phyloP scores from a whole-genome alignment of 2,113 vertebrate species.

The Chaetura pelagica region DNA sequence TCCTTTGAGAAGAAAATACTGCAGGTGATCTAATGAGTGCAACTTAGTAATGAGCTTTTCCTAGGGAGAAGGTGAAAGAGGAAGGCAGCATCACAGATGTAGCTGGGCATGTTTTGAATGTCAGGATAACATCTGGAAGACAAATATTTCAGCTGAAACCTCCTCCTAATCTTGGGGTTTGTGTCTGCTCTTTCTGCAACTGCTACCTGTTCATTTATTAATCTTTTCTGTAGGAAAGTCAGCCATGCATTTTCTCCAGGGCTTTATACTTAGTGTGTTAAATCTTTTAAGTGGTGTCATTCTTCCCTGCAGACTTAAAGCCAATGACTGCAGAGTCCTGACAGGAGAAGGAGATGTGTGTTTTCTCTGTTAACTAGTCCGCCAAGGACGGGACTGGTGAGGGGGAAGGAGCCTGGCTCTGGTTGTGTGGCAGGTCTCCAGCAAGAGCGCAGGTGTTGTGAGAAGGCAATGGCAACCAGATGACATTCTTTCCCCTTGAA shows the following conservation, averaged over 20 bases:
- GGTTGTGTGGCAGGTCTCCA: background rate
- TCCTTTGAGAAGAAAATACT: background rate
- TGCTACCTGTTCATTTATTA: conserved; percentile 19
- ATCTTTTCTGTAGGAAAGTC: background rate
- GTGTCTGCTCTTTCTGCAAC: background rate
- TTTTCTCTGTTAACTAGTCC: background rate
- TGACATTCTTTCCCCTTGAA: conserved; percentile 55
- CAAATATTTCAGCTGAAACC: background rate
- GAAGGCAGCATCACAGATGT: background rate
- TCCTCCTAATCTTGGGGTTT: background rate
- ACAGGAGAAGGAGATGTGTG: conserved; percentile 18
- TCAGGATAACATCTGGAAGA: conserved; percentile 8
- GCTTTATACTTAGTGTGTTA: background rate
- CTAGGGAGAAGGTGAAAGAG: background rate
- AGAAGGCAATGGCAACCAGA: conserved; percentile 54
- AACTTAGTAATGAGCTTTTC: background rate
- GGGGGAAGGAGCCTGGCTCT: background rate
- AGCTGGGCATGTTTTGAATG: background rate
- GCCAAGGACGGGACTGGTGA: background rate
- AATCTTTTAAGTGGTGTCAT: background rate
- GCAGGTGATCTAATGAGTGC: background rate
- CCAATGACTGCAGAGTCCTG: background rate
- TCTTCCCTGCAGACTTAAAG: background rate
- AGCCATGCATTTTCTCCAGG: background rate
- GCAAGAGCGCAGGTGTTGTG: background rate